A percentile compares a stretch with the other conserved stretches of the same genome.
These are phyloP conservation scores for Platynereis dumerilii DNA, from an alignment of 2,888 invertebrate species.

Conservation along the genomic window DNA sequence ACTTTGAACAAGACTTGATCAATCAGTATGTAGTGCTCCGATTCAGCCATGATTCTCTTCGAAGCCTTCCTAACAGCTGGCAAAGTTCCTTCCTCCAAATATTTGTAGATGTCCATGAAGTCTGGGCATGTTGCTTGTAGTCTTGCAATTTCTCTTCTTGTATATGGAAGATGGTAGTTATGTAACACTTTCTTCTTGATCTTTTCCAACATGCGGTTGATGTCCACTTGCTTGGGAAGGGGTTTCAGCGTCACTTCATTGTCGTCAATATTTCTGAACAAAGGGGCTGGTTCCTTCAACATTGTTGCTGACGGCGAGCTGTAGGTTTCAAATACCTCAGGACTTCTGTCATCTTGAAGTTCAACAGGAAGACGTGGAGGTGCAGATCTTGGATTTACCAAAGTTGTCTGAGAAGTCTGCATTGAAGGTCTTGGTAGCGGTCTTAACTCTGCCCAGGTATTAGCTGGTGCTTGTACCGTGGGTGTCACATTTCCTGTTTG, in stretches of 20 bases:
- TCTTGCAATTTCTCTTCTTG: not conserved
- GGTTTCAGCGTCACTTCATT: not conserved
- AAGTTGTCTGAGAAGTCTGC: not conserved
- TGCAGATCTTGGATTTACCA: not conserved
- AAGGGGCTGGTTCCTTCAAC: not conserved
- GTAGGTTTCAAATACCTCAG: not conserved
- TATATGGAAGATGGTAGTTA: not conserved
- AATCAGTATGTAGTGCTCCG: not conserved
- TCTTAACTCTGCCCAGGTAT: too few relatives aligned
- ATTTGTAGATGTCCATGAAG: not conserved
- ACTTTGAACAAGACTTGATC: not conserved
- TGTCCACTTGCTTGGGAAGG: not conserved
- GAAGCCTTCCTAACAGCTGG: not conserved
- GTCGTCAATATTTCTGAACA: not conserved
- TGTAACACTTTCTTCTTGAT: not conserved
- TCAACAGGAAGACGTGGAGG: not conserved
- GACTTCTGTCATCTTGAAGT: not conserved
- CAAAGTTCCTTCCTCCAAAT: not conserved
- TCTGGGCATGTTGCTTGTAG: not conserved
- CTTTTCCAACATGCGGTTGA: not conserved
- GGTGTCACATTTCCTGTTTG: not conserved
- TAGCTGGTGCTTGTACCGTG: not conserved
- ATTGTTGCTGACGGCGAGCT: not conserved
- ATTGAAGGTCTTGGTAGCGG: too few relatives aligned
- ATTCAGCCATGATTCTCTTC: not conserved